A percentile compares a stretch with the other conserved stretches of the same genome.
Conservation (phyloP, 2,113 vertebrate genomes). For the Rhinoptilus africanus region DNA sequence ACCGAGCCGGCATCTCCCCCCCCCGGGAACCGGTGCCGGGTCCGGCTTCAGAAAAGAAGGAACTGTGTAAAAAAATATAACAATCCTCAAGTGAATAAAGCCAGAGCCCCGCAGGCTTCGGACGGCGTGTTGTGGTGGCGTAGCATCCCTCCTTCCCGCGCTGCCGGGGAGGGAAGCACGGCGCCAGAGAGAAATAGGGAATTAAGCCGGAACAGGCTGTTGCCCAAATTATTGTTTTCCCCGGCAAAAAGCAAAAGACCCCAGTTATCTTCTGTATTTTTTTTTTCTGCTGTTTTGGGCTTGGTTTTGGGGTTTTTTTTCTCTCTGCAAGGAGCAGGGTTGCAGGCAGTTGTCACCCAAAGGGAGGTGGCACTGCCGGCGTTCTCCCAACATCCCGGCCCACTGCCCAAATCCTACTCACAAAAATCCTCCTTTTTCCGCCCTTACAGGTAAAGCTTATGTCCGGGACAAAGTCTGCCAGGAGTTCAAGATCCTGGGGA, state of each 20-base stretch:
- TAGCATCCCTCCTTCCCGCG: neutral
- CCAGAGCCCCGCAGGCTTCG: no score
- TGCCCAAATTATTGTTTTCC: neutral
- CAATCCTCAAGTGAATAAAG: neutral
- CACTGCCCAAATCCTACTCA: neutral
- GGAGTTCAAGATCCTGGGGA: constrained; percentile 67
- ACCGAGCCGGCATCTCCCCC: neutral
- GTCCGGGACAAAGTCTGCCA: constrained; percentile 75
- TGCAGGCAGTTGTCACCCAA: no score
- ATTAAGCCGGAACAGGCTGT: no score
- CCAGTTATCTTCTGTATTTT: neutral
- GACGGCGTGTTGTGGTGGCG: fast-evolving
- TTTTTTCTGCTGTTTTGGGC: neutral
- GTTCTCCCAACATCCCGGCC: fast-evolving
- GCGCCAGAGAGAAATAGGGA: neutral
- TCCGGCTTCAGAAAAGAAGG: neutral
- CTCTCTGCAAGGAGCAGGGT: neutral
- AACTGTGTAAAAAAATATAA: no score
- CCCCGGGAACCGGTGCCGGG: fast-evolving
- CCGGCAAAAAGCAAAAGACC: neutral
- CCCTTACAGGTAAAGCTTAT: constrained; percentile 69
- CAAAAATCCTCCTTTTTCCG: neutral
- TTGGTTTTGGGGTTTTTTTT: neutral
- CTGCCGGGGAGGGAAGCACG: neutral
- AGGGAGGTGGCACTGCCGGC: neutral